Conservation (phyloP, 2,888 invertebrate species). For the Drosophila pegasa region DNA sequence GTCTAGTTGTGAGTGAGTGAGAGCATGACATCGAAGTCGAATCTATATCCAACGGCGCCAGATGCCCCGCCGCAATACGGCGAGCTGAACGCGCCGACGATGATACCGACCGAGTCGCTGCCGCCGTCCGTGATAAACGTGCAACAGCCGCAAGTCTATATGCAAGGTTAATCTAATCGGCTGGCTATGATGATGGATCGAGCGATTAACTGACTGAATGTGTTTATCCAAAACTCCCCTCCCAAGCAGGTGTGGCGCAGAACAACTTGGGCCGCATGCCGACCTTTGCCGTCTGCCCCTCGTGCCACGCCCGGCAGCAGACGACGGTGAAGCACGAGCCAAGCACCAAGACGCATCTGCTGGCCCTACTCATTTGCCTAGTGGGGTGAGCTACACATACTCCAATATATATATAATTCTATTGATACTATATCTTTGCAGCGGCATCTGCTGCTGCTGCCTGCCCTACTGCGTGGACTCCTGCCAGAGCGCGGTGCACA, state of each 20-base stretch:
- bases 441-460: slow-evolving; percentile 72
- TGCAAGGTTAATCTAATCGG: slow-evolving; percentile 33
- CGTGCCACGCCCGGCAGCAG: slow-evolving; percentile 62
- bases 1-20: not conserved
- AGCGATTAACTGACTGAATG: not conserved
- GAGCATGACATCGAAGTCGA: slow-evolving; percentile 50
- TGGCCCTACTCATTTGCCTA: slow-evolving; percentile 65
- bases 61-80: slow-evolving; percentile 47
- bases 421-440: slow-evolving; percentile 13
- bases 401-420: not conserved
- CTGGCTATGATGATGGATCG: rapidly evolving
- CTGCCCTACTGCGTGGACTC: slow-evolving; percentile 74
- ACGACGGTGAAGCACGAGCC: slow-evolving; percentile 56
- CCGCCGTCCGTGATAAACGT: slow-evolving; percentile 28
- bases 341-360: slow-evolving; percentile 70
- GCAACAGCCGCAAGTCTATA: slow-evolving; percentile 45
- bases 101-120: slow-evolving; percentile 32
- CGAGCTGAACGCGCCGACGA: slow-evolving; percentile 35
- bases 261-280: slow-evolving; percentile 54
- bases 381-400: slow-evolving; percentile 47
- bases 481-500: slow-evolving; percentile 78
- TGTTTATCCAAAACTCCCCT: not conserved
- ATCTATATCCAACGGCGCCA: slow-evolving; percentile 32
- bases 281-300: slow-evolving; percentile 63
- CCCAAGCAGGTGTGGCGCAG: slow-evolving; percentile 6